Conservation (phyloP, 2,797 vertebrate genomes). For the Helicolenus hilgendorfi region DNA sequence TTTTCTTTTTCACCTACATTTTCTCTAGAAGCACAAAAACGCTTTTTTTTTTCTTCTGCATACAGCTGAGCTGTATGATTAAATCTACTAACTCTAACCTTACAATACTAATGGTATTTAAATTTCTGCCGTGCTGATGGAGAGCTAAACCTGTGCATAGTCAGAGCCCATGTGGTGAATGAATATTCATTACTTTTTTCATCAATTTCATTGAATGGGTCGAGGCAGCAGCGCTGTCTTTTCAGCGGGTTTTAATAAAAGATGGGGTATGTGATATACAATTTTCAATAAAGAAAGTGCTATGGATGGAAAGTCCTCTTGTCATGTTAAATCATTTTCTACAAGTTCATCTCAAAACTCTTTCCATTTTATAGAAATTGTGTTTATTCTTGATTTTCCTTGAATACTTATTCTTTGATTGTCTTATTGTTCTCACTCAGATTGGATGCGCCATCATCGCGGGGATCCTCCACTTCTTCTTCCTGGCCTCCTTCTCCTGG, state of each 20-base stretch:
- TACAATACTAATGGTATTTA: conserved; percentile 67
- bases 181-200: conserved; percentile 75
- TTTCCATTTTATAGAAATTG: background rate
- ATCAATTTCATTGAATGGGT: conserved; percentile 45
- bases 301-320: background rate
- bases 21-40: conserved; percentile 28
- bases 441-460: conserved; percentile 98
- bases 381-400: background rate
- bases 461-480: conserved; percentile 99
- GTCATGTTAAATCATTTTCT: conserved; percentile 3
- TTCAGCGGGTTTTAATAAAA: conserved; percentile 65
- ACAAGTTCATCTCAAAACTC: background rate
- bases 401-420: background rate
- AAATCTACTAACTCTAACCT: conserved; percentile 60
- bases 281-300: conserved; percentile 32
- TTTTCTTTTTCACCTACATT: conserved; percentile 5
- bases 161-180: conserved; percentile 66
- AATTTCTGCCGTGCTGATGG: conserved; percentile 48
- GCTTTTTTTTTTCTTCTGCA: conserved; percentile 3
- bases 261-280: conserved; percentile 4
- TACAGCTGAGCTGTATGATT: conserved; percentile 56
- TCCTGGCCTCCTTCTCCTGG: conserved; percentile 99
- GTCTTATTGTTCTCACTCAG: conserved; percentile 83
- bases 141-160: conserved; percentile 57
- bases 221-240: conserved; percentile 30